Conservation (phyloP, 2,113 vertebrate species). For the Dicentrarchus labrax region DNA sequence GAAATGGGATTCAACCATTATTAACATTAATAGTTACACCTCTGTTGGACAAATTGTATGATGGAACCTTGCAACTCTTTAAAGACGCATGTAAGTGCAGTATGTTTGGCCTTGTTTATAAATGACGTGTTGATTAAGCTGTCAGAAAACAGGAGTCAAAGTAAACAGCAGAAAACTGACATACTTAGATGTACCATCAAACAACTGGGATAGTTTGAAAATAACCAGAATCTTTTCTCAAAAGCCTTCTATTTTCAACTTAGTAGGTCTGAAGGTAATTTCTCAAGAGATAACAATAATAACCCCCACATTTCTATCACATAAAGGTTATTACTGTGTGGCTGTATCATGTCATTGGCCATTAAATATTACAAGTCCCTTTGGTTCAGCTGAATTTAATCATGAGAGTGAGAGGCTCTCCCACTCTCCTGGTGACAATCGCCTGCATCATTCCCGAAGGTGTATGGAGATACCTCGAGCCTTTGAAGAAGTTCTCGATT, state of each 20-base stretch:
- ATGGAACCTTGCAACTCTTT: neutral
- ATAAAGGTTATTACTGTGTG: neutral
- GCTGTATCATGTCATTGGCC: neutral
- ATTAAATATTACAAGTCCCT: neutral
- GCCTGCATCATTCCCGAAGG: conserved; percentile 81
- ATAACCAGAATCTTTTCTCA: neutral
- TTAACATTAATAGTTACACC: neutral
- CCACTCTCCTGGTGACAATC: conserved; percentile 65
- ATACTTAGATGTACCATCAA: neutral
- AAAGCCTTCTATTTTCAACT: neutral
- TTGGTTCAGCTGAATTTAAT: conserved; percentile 83
- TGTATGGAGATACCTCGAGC: conserved; percentile 73
- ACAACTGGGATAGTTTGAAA: neutral
- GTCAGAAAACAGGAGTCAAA: neutral
- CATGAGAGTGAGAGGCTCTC: conserved; percentile 76
- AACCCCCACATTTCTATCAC: neutral
- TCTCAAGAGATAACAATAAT: neutral
- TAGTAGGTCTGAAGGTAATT: neutral
- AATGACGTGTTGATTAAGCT: neutral
- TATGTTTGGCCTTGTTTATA: neutral
- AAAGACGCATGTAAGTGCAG: neutral
- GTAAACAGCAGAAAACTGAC: conserved; percentile 18
- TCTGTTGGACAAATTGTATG: neutral
- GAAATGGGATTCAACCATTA: neutral
- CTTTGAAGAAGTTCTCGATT: conserved; percentile 84